Evolutionary conservation across 1,140 invertebrate species (phyloP).

Genomic region (Anadara kagoshimensis): DNA sequence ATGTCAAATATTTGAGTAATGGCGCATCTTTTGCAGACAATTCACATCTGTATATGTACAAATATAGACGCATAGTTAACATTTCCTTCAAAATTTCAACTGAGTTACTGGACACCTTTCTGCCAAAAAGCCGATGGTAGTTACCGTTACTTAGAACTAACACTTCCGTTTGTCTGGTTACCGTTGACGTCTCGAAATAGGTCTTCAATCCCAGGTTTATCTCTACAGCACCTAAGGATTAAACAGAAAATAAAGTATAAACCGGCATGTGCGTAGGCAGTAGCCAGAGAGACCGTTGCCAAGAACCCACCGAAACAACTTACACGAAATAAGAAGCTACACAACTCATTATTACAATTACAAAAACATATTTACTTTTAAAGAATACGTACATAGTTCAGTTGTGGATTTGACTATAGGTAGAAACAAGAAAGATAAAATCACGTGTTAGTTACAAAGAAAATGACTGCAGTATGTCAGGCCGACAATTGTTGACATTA

Average conservation of each 20-base stretch:
- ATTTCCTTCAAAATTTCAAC: constrained; percentile 31
- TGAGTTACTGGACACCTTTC: constrained; percentile 20
- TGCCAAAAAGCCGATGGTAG: constrained; percentile 31
- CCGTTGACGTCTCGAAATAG: constrained; percentile 36
- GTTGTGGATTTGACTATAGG: not conserved
- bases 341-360: not conserved
- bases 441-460: too few relatives aligned
- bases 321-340: too few relatives aligned
- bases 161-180: constrained; percentile 34
- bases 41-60: constrained; percentile 35
- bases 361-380: too few relatives aligned
- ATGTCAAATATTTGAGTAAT: constrained; percentile 38
- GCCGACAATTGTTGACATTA: too few relatives aligned
- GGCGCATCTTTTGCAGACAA: constrained; percentile 28
- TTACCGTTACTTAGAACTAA: constrained; percentile 36
- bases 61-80: constrained; percentile 23
- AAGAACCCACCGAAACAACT: too few relatives aligned
- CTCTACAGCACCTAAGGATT: constrained; percentile 32
- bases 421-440: too few relatives aligned
- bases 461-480: too few relatives aligned
- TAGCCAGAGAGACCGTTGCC: too few relatives aligned
- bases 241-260: too few relatives aligned
- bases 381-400: too few relatives aligned
- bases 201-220: constrained; percentile 33
- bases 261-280: too few relatives aligned